Conservation (phyloP, 2,113 vertebrate species). For the Chaenocephalus aceratus region DNA sequence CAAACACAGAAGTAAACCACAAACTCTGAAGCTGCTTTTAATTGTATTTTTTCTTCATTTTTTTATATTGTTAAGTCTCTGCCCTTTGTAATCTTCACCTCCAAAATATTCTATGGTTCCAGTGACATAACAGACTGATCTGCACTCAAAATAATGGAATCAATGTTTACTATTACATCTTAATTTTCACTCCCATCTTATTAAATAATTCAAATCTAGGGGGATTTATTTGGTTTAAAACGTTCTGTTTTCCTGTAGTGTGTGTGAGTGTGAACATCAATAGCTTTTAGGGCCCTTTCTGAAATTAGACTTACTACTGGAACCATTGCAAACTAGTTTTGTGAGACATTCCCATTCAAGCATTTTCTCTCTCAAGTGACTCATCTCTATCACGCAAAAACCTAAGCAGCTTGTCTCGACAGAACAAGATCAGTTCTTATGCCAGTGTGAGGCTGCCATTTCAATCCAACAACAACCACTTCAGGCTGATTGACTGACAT, state of each 20-base stretch:
- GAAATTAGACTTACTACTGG: slow-evolving; percentile 81
- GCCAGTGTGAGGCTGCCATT: slow-evolving; percentile 94
- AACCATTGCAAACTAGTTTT: slow-evolving; percentile 87
- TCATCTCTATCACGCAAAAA: slow-evolving; percentile 84
- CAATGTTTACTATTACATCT: background rate
- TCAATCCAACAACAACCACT: slow-evolving; percentile 92
- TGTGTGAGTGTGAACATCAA: slow-evolving; percentile 35
- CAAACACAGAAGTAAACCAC: slow-evolving; percentile 90
- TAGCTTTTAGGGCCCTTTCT: slow-evolving; percentile 47
- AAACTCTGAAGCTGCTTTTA: slow-evolving; percentile 95
- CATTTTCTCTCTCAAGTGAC: slow-evolving; percentile 81
- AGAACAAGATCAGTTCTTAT: slow-evolving; percentile 94
- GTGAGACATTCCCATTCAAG: slow-evolving; percentile 87
- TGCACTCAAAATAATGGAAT: slow-evolving; percentile 43
- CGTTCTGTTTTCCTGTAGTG: slow-evolving; percentile 21
- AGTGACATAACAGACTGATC: slow-evolving; percentile 83
- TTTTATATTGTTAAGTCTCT: slow-evolving; percentile 82
- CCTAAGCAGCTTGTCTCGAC: slow-evolving; percentile 95
- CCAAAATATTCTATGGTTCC: slow-evolving; percentile 90
- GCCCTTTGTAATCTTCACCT: slow-evolving; percentile 77
- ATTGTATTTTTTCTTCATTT: slow-evolving; percentile 73
- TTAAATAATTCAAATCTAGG: slow-evolving; percentile 6
- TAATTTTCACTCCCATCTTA: slow-evolving; percentile 12
- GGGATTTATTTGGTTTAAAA: slow-evolving; percentile 18
- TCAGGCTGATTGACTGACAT: slow-evolving; percentile 88